A percentile compares a stretch with the other conserved stretches of the same genome.
Evolutionary conservation across 1,140 invertebrate species (phyloP).

Genomic region (Dryas iulia): DNA sequence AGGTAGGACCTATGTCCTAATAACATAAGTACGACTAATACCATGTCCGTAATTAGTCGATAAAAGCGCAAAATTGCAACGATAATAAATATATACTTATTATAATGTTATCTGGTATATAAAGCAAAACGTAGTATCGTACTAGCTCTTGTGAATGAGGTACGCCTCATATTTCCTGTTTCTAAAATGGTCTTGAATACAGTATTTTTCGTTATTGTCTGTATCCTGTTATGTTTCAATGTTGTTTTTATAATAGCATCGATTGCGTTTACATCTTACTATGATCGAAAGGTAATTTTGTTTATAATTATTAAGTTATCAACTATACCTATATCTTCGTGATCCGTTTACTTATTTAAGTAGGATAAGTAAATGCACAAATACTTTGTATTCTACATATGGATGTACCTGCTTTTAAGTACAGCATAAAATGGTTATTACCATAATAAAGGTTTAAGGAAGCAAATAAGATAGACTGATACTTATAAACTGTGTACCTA

Average conservation of each 20-base stretch:
- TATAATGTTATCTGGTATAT: background rate
- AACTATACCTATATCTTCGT: too few species aligned
- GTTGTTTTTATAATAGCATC: conserved; percentile 33
- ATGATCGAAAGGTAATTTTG: conserved; percentile 22
- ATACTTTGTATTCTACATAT: too few species aligned
- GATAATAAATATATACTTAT: background rate
- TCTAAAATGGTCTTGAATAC: conserved; percentile 2
- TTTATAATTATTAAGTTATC: background rate
- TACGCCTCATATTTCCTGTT: background rate
- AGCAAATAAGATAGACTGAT: too few species aligned
- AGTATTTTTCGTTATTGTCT: conserved; percentile 24
- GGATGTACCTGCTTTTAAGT: too few species aligned
- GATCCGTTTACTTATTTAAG: background rate
- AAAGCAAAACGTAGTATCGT: background rate
- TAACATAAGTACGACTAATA: background rate
- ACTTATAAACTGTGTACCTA: too few species aligned
- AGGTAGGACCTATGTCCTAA: too few species aligned
- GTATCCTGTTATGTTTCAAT: conserved; percentile 23
- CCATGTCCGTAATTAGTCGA: background rate
- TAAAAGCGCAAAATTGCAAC: background rate
- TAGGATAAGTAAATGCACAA: too few species aligned
- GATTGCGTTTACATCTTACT: conserved; percentile 14
- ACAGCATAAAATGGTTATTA: too few species aligned
- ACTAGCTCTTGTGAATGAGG: background rate
- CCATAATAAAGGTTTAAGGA: too few species aligned